Conservation (phyloP, 2,113 vertebrate genomes). For the Peromyscus maniculatus region DNA sequence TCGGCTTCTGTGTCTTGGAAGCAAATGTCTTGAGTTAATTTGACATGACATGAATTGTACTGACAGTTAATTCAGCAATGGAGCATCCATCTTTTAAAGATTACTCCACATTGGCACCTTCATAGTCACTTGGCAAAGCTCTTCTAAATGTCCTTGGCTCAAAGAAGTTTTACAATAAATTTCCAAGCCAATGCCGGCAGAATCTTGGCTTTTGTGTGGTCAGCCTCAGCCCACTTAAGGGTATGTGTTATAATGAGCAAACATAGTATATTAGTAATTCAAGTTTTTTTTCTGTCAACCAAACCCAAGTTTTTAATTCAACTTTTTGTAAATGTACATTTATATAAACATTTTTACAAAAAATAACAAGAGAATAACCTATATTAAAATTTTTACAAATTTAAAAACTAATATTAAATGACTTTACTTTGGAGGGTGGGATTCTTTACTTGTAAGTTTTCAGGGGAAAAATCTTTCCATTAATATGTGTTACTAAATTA, state of each 20-base stretch:
- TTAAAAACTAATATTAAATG: not conserved
- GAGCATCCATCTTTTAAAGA: slow-evolving; percentile 85
- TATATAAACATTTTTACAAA: slow-evolving; percentile 16
- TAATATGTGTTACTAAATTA: not conserved
- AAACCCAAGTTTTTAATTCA: slow-evolving; percentile 9
- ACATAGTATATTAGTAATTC: slow-evolving; percentile 75
- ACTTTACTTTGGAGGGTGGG: not conserved
- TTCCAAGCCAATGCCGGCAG: slow-evolving; percentile 86
- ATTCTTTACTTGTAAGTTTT: not conserved
- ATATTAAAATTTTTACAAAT: slow-evolving; percentile 9
- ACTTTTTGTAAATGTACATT: not conserved
- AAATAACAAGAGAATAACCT: not conserved
- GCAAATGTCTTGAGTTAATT: slow-evolving; percentile 61
- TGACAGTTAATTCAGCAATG: slow-evolving; percentile 73
- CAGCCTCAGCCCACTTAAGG: slow-evolving; percentile 74
- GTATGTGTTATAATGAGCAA: slow-evolving; percentile 81
- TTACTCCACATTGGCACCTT: slow-evolving; percentile 79
- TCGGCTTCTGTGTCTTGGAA: slow-evolving; percentile 45
- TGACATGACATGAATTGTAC: slow-evolving; percentile 64
- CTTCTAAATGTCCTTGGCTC: slow-evolving; percentile 88
- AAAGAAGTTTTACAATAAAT: slow-evolving; percentile 85
- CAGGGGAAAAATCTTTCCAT: not conserved
- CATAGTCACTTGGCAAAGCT: slow-evolving; percentile 79
- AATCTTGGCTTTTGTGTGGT: slow-evolving; percentile 82
- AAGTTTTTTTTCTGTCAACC: slow-evolving; percentile 50